Conservation (phyloP, 2,113 vertebrate species). For the Podarcis raffonei region DNA sequence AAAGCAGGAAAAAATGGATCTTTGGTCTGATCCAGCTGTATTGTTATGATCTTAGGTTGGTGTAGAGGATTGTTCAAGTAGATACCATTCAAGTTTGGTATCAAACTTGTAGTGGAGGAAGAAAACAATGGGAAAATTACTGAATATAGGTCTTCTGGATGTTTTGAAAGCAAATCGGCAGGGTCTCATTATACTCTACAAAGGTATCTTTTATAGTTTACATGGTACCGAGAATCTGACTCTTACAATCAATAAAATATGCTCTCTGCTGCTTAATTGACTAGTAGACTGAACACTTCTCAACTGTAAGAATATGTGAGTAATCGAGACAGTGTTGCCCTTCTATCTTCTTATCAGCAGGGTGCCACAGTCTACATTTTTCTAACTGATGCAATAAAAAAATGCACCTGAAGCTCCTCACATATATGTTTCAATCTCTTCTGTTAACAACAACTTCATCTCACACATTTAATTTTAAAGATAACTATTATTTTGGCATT, state of each 20-base stretch:
- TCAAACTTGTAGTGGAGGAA: background rate
- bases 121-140: background rate
- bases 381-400: background rate
- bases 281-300: background rate
- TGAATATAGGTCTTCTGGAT: background rate
- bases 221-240: background rate
- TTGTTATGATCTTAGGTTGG: background rate
- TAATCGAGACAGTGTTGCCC: background rate
- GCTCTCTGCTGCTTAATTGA: background rate
- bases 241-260: background rate
- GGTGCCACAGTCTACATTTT: background rate
- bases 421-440: background rate
- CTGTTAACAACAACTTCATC: background rate
- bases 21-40: background rate
- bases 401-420: background rate
- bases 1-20: no score
- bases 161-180: background rate
- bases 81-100: background rate
- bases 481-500: no score
- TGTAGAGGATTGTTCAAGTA: no score
- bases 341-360: background rate
- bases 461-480: slow-evolving; percentile 1
- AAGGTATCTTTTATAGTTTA: background rate
- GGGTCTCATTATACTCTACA: background rate
- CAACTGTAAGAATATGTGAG: background rate